phyloP scores from a whole-genome alignment of 1,140 invertebrate species.

The Neodiprion fabricii region DNA sequence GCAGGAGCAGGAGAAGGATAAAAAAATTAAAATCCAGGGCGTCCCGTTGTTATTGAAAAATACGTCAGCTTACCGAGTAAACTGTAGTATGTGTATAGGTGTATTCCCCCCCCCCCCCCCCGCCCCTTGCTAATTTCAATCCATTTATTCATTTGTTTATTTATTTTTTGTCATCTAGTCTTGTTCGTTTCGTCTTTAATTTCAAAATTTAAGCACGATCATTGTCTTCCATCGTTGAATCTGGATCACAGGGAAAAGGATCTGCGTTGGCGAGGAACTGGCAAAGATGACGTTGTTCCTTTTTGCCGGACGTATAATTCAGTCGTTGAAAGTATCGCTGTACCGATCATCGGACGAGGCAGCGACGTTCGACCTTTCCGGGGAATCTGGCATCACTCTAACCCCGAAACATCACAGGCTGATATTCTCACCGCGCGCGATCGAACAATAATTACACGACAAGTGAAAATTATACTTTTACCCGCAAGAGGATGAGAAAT shows the following conservation, averaged over 20 bases:
- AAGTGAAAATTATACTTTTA: not conserved
- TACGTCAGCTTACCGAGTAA: conserved; percentile 14
- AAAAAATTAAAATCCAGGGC: not conserved
- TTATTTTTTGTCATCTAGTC: not conserved
- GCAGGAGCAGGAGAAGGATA: conserved; percentile 3
- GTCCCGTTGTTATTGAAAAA: conserved; percentile 6
- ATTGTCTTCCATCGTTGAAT: not conserved
- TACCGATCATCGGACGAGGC: conserved; percentile 29
- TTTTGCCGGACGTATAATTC: conserved; percentile 69
- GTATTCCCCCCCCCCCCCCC: too few species aligned
- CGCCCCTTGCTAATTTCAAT: too few species aligned
- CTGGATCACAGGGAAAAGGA: conserved; percentile 72
- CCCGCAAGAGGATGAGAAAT: not conserved
- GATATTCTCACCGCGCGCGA: conserved; percentile 49
- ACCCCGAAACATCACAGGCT: conserved; percentile 67
- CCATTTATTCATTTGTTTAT: too few species aligned
- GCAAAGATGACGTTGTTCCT: conserved; percentile 78
- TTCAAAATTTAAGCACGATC: conserved; percentile 5
- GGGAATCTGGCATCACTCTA: conserved; percentile 76
- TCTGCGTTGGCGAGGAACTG: conserved; percentile 87
- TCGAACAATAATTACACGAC: conserved; percentile 13
- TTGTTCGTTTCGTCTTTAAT: not conserved
- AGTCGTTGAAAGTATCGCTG: conserved; percentile 64
- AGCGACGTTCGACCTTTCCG: conserved; percentile 61
- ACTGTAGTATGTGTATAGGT: too few species aligned